Conservation (phyloP, 2,888 invertebrate genomes). For the Cylloceria caligata region DNA sequence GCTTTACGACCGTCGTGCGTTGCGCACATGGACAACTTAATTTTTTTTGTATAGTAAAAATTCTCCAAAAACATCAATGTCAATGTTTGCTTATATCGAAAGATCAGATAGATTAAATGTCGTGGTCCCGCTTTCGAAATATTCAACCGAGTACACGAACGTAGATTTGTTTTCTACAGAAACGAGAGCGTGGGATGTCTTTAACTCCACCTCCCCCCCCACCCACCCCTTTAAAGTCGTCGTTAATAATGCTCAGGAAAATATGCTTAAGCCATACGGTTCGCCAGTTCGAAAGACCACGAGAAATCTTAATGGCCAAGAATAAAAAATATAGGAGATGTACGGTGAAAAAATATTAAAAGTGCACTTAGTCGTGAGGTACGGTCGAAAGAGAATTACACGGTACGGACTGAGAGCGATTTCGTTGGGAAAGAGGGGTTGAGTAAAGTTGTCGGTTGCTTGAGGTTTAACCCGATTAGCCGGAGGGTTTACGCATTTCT, state of each 20-base stretch:
- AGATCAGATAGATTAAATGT: too few species aligned
- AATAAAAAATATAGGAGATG: slow-evolving; percentile 10
- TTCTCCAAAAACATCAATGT: not conserved
- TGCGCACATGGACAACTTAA: not conserved
- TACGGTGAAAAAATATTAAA: not conserved
- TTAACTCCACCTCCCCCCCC: too few species aligned
- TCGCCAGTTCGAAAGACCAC: slow-evolving; percentile 28
- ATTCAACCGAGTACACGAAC: too few species aligned
- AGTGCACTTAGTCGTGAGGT: not conserved
- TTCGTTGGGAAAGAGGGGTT: not conserved
- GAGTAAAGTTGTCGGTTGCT: slow-evolving; percentile 7
- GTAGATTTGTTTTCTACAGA: too few species aligned
- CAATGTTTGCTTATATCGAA: too few species aligned
- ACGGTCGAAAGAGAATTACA: not conserved
- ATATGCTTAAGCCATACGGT: slow-evolving; percentile 33
- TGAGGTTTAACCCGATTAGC: not conserved
- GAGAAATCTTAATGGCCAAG: slow-evolving; percentile 1
- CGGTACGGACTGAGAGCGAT: not conserved
- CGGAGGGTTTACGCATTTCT: not conserved
- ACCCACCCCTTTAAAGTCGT: too few species aligned
- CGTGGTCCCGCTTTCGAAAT: too few species aligned
- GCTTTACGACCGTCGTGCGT: slow-evolving; percentile 17
- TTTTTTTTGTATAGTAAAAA: not conserved
- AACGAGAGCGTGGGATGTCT: too few species aligned
- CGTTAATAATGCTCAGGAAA: too few species aligned